Evolutionary conservation across 2,797 vertebrate species (phyloP), one percentile per base, ranked within the genome.

Genomic region (Prionace glauca): DNA sequence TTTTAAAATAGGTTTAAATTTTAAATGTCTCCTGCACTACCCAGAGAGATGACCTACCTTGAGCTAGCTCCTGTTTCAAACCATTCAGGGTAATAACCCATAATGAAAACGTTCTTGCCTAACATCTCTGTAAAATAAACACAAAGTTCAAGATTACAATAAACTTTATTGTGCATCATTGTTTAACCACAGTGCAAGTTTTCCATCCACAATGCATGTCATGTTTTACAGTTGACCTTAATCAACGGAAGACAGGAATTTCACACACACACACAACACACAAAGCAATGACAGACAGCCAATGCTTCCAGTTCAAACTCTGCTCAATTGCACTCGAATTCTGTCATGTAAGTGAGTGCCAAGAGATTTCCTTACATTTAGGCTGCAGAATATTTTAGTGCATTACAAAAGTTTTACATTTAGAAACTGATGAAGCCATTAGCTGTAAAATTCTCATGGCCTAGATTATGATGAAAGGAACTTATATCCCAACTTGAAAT

Each of bases 101-200:
- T 3, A 69, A 45, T 45, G 81, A 45, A 84, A 84, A 22, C 10
- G 1, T 9, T n/a, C 11, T 14, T 7, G 8, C 36, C 16, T 20
- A 90, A 69, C 2, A 36, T 67, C 62, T 69, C 90, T 91, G 32
- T 22, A 41, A 84, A 67, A 65, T 24, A 84, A 84, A 91, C 32
- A 77, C 60, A 14, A 91, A 88, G 86, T 26, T 88, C 56, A 62
- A 36, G n/a, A 36, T 92, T 69, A 92, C 36, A 84, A 84, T 67
- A 67, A 41, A 69, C 36, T 92, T 92, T 92, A 92, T 92, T 92
- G 65, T 92, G 11, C 7, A 22, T 92, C 36, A 92, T 67, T 92
- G n/a, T 41, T 92, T 10, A 36, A 92, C n/a, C 90, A 67, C 50
- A 32, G 65, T 92, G 62, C 67, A 92, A 92, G 5, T 67, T 36